These are phyloP conservation scores for Schizopygopsis pylzovi DNA, from an alignment of 2,797 vertebrate genomes.

Conservation along the genomic window DNA sequence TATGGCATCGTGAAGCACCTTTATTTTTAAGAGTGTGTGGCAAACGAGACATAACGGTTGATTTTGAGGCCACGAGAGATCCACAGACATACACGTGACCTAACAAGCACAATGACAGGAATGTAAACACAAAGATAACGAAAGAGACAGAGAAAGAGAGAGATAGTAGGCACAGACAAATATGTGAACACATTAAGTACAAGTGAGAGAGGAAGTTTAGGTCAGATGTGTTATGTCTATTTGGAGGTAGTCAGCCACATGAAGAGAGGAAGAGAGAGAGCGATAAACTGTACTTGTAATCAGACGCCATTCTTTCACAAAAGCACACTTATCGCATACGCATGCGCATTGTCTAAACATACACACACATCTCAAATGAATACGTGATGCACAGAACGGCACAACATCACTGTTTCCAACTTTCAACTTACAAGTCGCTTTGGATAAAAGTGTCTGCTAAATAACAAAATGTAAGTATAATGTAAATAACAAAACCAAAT, in stretches of 20 bases:
- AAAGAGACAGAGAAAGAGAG: background rate
- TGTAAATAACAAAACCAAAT: no score
- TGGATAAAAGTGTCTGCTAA: no score
- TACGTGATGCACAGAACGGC: slow-evolving; percentile 23
- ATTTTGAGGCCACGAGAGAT: background rate
- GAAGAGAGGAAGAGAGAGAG: slow-evolving; percentile 14
- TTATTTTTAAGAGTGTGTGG: background rate
- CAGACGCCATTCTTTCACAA: slow-evolving; percentile 51
- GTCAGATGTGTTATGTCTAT: slow-evolving; percentile 58
- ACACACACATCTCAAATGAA: background rate
- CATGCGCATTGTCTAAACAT: background rate
- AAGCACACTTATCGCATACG: background rate
- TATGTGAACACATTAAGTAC: background rate
- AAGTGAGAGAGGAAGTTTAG: slow-evolving; percentile 2
- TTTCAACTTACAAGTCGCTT: background rate
- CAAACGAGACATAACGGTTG: slow-evolving; percentile 1
- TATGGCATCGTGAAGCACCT: no score
- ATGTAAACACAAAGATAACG: slow-evolving; percentile 45
- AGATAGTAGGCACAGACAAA: background rate
- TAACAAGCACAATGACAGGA: slow-evolving; percentile 7
- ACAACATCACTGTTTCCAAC: background rate
- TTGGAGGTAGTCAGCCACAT: slow-evolving; percentile 31
- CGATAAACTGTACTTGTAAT: slow-evolving; percentile 50
- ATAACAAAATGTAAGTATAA: no score
- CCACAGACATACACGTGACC: slow-evolving; percentile 8